Evolutionary conservation across 2,113 vertebrate genomes (phyloP), one percentile per base, ranked within the genome.

Genomic region (Paralichthys olivaceus): DNA sequence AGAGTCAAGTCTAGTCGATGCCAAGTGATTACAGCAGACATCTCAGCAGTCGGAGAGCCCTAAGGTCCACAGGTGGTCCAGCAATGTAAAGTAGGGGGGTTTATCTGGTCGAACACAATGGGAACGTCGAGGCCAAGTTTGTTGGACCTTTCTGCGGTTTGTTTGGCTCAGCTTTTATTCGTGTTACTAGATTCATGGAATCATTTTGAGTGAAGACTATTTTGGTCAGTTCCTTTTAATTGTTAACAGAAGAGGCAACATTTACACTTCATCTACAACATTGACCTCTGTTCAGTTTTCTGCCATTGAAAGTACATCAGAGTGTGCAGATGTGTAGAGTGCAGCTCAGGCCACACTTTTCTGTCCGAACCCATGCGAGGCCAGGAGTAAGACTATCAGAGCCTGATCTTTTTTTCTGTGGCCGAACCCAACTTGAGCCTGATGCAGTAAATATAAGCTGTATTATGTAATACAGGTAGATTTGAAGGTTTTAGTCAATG

Each of bases 1-100:
- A 68, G 78, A 63, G 23, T 11, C 1, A 2, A 56, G 60, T 51
- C 47, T 1, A 53, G 67, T 60, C n/a, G 1, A 37, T 59, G 79
- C 90, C 83, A 90, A 85, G 79, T 86, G 80, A 84, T 89, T 89
- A 80, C 68, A 80, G 59, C 69, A 67, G 71, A 86, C 28, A 72
- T 83, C 76, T 68, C 65, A 29, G 72, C 66, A 22, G 73, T 23
- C 69, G 69, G 28, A 1, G 55, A 0, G 79, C 28, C 69, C 75
- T 3, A 6, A 67, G 63, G 72, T 76, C 67, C 74, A 84, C 81
- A 83, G 76, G 84, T 85, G 84, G 72, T 72, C 58, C 56, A 22
- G 28, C 47, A 23, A 25, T 57, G 75, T 28, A 56, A 34, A 73
- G 8, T 4, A 55, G 23, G 29, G n/a, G 14, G 57, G 17, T 62